Evolutionary conservation across 2,888 invertebrate species (phyloP).

Genomic region (Tribolium freemani): DNA sequence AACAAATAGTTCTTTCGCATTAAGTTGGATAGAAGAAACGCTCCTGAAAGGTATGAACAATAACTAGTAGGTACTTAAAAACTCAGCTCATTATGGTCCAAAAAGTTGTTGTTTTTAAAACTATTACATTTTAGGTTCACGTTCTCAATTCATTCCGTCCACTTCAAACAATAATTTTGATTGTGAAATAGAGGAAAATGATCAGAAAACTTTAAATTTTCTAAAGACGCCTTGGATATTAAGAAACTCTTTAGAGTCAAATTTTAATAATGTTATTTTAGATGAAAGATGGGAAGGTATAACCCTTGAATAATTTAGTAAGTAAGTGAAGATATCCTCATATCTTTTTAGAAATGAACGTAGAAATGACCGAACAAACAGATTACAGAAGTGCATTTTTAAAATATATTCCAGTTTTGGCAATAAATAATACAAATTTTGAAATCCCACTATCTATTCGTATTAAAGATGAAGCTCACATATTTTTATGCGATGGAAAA

Average conservation of each 20-base stretch:
- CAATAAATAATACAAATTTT: neutral
- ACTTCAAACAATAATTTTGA: neutral
- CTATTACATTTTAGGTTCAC: neutral
- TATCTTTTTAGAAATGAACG: neutral
- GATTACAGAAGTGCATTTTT: neutral
- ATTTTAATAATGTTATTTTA: neutral
- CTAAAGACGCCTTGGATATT: constrained; percentile 11
- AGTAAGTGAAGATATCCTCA: neutral
- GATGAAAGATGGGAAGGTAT: constrained; percentile 32
- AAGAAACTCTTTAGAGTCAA: neutral
- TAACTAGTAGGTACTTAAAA: no score
- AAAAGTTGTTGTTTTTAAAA: neutral
- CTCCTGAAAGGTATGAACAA: neutral
- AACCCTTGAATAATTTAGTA: neutral
- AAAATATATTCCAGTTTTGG: neutral
- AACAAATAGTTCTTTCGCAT: constrained; percentile 13
- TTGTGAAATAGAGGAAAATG: neutral
- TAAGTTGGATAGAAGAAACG: constrained; percentile 3
- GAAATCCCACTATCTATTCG: constrained; percentile 27
- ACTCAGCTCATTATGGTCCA: no score
- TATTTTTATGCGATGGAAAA: constrained; percentile 33
- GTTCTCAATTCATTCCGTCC: neutral
- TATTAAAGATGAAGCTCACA: constrained; percentile 19
- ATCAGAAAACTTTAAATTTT: neutral
- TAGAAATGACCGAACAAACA: neutral